phyloP scores from a whole-genome alignment of 2,888 invertebrate genomes.

The Electrophaes corylata region DNA sequence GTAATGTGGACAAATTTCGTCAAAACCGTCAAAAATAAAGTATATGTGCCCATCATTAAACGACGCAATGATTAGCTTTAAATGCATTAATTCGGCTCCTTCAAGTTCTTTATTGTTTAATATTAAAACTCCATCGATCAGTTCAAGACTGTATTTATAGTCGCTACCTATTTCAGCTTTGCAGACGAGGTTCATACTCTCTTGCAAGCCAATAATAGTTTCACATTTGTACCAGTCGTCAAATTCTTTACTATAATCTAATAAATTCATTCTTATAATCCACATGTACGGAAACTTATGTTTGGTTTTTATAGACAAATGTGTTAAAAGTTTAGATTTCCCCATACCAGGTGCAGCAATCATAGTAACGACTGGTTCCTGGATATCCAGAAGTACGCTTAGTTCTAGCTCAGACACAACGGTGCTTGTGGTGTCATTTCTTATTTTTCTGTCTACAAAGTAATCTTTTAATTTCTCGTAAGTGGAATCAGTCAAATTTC shows the following conservation, averaged over 20 bases:
- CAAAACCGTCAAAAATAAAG: slow-evolving; percentile 20
- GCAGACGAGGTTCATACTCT: slow-evolving; percentile 14
- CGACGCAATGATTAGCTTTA: slow-evolving; percentile 8
- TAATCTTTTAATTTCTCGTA: not conserved
- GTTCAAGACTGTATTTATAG: not conserved
- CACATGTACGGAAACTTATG: slow-evolving; percentile 2
- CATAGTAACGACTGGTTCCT: slow-evolving; percentile 5
- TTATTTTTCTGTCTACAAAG: not conserved
- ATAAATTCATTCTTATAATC: slow-evolving; percentile 15
- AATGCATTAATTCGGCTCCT: not conserved
- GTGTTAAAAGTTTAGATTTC: slow-evolving; percentile 15
- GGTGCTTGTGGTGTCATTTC: not conserved
- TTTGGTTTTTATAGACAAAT: slow-evolving; percentile 17
- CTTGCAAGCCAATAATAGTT: slow-evolving; percentile 8
- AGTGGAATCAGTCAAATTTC: not conserved
- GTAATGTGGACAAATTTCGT: slow-evolving; percentile 23
- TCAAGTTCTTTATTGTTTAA: not conserved
- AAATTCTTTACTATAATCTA: slow-evolving; percentile 12
- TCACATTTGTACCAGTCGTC: not conserved
- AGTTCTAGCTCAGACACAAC: not conserved
- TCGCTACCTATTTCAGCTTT: slow-evolving; percentile 5
- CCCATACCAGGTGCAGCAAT: slow-evolving; percentile 36
- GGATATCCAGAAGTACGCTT: not conserved
- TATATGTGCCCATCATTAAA: slow-evolving; percentile 14
- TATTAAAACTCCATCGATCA: not conserved